Evolutionary conservation across 2,888 invertebrate genomes (phyloP), one percentile per base, ranked within the genome.

Genomic region (Drosophila gaucha): DNA sequence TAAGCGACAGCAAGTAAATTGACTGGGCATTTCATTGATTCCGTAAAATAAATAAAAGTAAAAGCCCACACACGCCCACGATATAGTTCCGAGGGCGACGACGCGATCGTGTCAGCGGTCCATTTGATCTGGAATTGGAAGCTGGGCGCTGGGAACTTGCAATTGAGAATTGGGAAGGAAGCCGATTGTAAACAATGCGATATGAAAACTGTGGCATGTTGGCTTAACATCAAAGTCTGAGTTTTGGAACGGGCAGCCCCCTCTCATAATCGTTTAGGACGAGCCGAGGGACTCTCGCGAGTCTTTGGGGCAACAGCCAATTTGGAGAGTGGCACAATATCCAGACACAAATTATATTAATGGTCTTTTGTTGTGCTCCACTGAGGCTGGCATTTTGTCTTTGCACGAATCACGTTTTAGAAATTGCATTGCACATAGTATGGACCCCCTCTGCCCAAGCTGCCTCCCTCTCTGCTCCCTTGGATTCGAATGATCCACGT

Each of bases 381-480:
- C 43, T 80, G 63, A 16, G 38, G 57, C 35, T 62, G 73, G 85
- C 79, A 80, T 84, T 79, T 82, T 88, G 88, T 88, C 86, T 80
- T 56, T 78, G 84, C 88, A 85, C 84, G 84, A 85, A 88, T 85
- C 89, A 85, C 84, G 84, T 85, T 85, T 89, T 89, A 82, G 89
- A 89, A 85, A 84, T 84, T 88, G 83, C 87, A 88, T 74, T 80
- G 82, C 80, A 63, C 71, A 85, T 67, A 64, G 84, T 50, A 55
- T 6, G 14, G 4, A 41, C 3, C 6, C 35, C 30, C 6, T 1
- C 8, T 10, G 3, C 2, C n/a, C n/a, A n/a, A n/a, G n/a, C n/a
- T n/a, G n/a, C 18, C 12, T 8, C 5, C 1, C 18, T 22, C 12
- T 4, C 6, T 8, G 18, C 16, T 31, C 33, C 33, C 22, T 20